Conservation (phyloP, 1,140 invertebrate species). For the Drosophila fuyamai region DNA sequence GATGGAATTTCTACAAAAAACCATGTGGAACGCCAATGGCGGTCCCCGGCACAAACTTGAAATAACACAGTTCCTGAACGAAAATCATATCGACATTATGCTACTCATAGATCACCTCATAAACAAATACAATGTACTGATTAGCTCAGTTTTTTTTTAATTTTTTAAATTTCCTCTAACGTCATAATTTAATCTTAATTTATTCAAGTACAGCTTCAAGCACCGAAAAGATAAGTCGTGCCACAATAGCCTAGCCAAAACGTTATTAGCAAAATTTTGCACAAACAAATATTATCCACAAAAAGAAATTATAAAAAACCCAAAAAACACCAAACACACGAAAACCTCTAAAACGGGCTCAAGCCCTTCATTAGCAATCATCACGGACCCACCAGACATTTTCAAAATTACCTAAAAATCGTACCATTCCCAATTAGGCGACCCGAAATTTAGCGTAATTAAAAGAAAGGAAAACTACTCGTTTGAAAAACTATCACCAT, state of each 20-base stretch:
- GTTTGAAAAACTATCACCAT: not conserved
- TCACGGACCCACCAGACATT: constrained; percentile 1
- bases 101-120: too few species aligned
- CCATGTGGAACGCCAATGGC: too few species aligned
- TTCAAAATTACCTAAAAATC: not conserved
- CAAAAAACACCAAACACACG: constrained; percentile 4
- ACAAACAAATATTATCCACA: constrained; percentile 6
- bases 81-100: too few species aligned
- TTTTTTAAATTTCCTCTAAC: too few species aligned
- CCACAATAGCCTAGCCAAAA: not conserved
- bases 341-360: constrained; percentile 1
- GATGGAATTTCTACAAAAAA: too few species aligned
- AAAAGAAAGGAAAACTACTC: not conserved
- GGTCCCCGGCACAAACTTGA: too few species aligned
- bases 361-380: constrained; percentile 7
- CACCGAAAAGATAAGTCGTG: constrained; percentile 1
- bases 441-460: constrained; percentile 1
- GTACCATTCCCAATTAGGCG: too few species aligned
- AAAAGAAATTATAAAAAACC: constrained; percentile 9
- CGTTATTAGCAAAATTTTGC: constrained; percentile 2
- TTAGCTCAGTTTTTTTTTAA: too few species aligned
- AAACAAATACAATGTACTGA: too few species aligned
- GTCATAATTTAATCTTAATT: too few species aligned
- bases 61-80: too few species aligned
- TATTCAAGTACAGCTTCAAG: constrained; percentile 4